phyloP scores from a whole-genome alignment of 2,113 vertebrate species.

The Scytalopus superciliaris region DNA sequence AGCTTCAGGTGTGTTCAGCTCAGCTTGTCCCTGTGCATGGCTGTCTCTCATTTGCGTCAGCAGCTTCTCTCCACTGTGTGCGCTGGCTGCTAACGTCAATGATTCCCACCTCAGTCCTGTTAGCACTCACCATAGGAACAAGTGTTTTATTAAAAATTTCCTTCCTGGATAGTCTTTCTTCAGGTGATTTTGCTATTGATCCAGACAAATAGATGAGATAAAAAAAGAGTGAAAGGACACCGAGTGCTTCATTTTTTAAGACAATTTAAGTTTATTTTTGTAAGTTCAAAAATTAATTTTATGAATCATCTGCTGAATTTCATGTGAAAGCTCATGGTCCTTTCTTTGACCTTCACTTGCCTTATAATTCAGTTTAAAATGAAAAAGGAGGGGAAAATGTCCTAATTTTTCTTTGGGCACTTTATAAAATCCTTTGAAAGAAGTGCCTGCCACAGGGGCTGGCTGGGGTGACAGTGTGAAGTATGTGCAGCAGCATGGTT shows the following conservation, averaged over 20 bases:
- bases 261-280: not conserved
- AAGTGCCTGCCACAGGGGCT: not conserved
- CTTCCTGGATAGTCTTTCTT: not conserved
- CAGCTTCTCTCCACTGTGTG: not conserved
- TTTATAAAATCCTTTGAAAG: not conserved
- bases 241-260: not conserved
- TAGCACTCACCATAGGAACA: not conserved
- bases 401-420: not conserved
- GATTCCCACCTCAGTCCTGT: not conserved
- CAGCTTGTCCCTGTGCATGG: not conserved
- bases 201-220: not conserved
- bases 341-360: not conserved
- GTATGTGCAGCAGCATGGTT: not conserved
- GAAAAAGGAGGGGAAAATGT: not conserved
- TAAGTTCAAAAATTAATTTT: constrained; percentile 1
- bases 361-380: not conserved
- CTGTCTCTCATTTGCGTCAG: not conserved
- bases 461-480: fast-evolving
- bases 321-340: not conserved
- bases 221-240: not conserved
- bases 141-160: not conserved
- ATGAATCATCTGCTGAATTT: not conserved
- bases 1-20: not conserved
- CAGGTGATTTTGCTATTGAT: not conserved
- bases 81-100: not conserved